Conservation (phyloP, 2,113 vertebrate genomes). For the Podiceps cristatus region DNA sequence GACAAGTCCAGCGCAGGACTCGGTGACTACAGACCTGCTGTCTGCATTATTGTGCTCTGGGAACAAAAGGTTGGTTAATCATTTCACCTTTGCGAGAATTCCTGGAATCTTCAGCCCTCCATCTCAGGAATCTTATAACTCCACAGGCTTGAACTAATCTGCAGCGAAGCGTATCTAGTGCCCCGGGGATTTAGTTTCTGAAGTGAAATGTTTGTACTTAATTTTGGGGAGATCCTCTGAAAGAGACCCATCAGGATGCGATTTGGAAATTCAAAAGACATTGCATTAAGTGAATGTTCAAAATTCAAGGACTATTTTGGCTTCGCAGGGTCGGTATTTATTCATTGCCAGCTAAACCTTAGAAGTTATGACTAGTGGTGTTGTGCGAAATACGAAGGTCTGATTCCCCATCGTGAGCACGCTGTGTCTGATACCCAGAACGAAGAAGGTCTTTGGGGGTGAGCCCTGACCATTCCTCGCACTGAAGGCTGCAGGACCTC, state of each 20-base stretch:
- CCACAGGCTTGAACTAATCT: constrained; percentile 37
- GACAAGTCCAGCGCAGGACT: not conserved
- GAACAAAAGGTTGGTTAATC: constrained; percentile 46
- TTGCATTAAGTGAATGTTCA: not conserved
- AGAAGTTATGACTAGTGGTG: constrained; percentile 17
- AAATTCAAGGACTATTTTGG: constrained; percentile 44
- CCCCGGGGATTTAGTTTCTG: constrained; percentile 25
- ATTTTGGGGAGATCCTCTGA: not conserved
- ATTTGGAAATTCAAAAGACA: not conserved
- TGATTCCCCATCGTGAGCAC: not conserved
- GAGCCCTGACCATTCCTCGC: constrained; percentile 59
- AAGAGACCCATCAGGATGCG: not conserved
- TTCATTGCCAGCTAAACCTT: constrained; percentile 2
- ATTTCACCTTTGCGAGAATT: constrained; percentile 72
- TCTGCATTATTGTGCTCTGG: not conserved
- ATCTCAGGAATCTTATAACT: constrained; percentile 60
- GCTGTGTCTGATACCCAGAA: not conserved
- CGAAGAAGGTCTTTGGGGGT: constrained; percentile 12
- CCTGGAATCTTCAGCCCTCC: constrained; percentile 65
- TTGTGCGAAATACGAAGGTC: not conserved
- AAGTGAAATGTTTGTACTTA: not conserved
- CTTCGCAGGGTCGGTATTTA: not conserved
- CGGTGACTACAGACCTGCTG: not conserved
- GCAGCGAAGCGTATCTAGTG: not conserved
- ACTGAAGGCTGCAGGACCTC: not conserved